Conservation (phyloP, 1,140 invertebrate genomes). For the Cotesia glomerata region DNA sequence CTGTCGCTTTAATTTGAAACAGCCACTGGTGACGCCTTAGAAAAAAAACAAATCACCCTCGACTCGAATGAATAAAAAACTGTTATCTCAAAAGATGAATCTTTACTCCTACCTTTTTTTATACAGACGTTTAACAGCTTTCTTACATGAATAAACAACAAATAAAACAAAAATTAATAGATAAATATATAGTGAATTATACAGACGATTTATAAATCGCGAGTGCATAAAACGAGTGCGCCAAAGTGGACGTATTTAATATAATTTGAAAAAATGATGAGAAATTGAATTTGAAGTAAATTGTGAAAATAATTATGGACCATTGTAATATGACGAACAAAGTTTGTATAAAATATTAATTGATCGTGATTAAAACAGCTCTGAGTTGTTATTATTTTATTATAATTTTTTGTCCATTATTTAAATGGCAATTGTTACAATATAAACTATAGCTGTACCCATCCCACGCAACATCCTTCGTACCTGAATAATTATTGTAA, state of each 20-base stretch:
- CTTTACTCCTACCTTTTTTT: constrained; percentile 32
- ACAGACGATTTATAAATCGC: constrained; percentile 3
- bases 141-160: neutral
- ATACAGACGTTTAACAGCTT: constrained; percentile 13
- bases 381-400: neutral
- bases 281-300: constrained; percentile 6
- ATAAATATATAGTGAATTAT: neutral
- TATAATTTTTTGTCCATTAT: neutral
- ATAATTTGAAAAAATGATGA: constrained; percentile 3
- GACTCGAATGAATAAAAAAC: neutral
- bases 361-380: constrained; percentile 10
- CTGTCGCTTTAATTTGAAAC: constrained; percentile 57
- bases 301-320: constrained; percentile 28
- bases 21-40: constrained; percentile 17
- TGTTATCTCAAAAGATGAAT: constrained; percentile 13
- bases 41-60: neutral
- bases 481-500: constrained; percentile 1
- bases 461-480: neutral
- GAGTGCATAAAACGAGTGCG: constrained; percentile 15
- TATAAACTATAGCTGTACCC: neutral
- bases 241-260: neutral
- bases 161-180: neutral
- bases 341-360: constrained; percentile 31
- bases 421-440: constrained; percentile 6
- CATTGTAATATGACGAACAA: constrained; percentile 35